Evolutionary conservation across 2,113 vertebrate genomes (phyloP), one percentile per base, ranked within the genome.

Genomic region (Clarias macrocephalus): DNA sequence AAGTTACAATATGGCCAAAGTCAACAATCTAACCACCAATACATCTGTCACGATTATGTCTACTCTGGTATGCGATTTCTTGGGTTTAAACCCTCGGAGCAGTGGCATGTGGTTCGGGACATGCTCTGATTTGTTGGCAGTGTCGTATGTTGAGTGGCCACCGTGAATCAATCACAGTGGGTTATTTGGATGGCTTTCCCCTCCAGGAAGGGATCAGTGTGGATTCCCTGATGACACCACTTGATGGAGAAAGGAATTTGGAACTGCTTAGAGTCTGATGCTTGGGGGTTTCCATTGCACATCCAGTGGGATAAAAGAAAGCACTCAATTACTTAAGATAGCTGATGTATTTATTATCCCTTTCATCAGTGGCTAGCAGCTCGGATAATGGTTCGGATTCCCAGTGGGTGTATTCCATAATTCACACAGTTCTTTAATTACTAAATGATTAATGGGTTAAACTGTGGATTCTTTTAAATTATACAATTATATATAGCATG

Each of bases 171-270:
- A 10, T 80, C 77, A 80, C 25, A 80, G n/a, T 60, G 54, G 28
- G 16, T 30, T 57, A 4, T 80, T 80, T 59, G 8, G 57, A 81
- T 16, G 21, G 33, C 28, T 25, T 33, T 42, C 21, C 19, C 33
- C 79, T 62, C 21, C 59, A 81, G 79, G 79, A 11, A 62, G 57
- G 79, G 79, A 81, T 62, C 79, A 62, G 79, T 25, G 11, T 9
- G 15, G 30, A 80, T 80, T 80, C 56, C 77, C 30, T 21, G 5
- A 62, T 81, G 57, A 23, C 57, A 25, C 12, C 1, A 25, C 19
- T 62, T 62, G 79, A 62, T 81, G 79, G 57, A 33, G 33, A 80
- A 80, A 80, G 28, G 77, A 80, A 80, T 80, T 80, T 59, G 18
- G 18, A 60, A 81, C 56, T 62, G 30, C 57, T 80, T 37, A 28